Base-by-base conservation (phyloP, 2,113 vertebrate species). In the Cacatua alba region DNA sequence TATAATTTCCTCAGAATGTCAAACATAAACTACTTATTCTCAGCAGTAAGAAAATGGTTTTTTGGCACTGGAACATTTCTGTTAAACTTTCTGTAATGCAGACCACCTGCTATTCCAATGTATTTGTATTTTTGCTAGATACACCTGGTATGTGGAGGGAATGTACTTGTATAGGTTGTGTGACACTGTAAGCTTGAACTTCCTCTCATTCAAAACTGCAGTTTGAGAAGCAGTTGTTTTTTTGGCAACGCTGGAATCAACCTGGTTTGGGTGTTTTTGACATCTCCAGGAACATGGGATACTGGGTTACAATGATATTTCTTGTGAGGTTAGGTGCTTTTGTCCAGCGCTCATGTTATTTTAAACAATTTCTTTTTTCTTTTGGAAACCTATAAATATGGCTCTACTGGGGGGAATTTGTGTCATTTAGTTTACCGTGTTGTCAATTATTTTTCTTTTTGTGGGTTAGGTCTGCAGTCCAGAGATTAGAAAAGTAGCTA, bases 341-440 rank as follows among this genome's bases (percentile, higher is more conserved):
- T 70, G 4, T 75, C n/a, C 13, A 60, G 11, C 12, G 37, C 12
- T 92, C 10, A 7, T 4, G 3, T 63, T 63, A 69, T 83, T 84
- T 91, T 84, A 78, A 49, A 43, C 6, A 25, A 2, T 17, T 44
- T 28, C 1, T 53, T 70, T 70, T 71, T 31, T 24, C 14, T 86
- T 74, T 88, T 52, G 24, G 80, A 91, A 44, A 9, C 3, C 17
- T 44, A 11, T 29, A 69, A 81, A 65, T 46, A n/a, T 13, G 18
- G 44, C 23, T 51, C 3, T 8, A 17, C 9, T 51, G 35, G 0
- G 2, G 9, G 9, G 1, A 0, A 6, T 5, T 62, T 71, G 23
- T 57, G 17, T 7, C 4, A 69, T 60, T 72, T 55, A 51, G 17
- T 17, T 72, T 53, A 39, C n/a, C 2, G 1, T 43, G 11, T 43